These are phyloP conservation scores for Nycticorax nycticorax DNA, from an alignment of 2,113 vertebrate species.

Conservation along the genomic window DNA sequence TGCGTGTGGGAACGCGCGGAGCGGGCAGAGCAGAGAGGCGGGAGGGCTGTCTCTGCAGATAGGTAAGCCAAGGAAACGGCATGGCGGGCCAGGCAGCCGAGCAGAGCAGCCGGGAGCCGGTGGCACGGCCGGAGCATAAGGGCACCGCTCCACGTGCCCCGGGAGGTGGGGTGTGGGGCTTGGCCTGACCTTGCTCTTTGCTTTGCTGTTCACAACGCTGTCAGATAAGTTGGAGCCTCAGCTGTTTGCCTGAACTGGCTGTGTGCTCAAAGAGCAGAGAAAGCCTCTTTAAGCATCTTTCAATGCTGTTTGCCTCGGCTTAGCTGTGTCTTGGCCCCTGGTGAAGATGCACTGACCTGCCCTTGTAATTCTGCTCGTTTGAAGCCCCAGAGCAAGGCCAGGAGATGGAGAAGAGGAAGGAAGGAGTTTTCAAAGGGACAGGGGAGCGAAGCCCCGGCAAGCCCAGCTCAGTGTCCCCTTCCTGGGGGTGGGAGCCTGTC, in stretches of 20 bases:
- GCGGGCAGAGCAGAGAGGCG: background rate
- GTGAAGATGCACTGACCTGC: background rate
- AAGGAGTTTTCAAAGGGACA: too few species aligned
- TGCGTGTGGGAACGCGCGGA: background rate
- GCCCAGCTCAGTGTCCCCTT: background rate
- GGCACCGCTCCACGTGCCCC: fast-evolving
- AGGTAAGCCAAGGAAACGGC: background rate
- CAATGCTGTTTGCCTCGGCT: background rate
- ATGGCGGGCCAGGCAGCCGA: background rate
- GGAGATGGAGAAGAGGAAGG: background rate
- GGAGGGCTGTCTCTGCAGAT: background rate
- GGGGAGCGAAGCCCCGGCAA: fast-evolving
- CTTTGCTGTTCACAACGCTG: fast-evolving
- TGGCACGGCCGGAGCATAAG: fast-evolving
- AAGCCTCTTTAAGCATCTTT: background rate
- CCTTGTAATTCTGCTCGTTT: background rate
- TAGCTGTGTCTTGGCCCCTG: background rate
- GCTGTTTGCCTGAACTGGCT: background rate
- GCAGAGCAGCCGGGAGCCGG: background rate
- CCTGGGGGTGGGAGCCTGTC: fast-evolving
- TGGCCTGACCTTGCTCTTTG: fast-evolving
- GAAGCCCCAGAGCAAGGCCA: background rate
- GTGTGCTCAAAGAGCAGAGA: background rate
- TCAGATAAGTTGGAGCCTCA: background rate
- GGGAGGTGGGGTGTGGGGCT: background rate